Evolutionary conservation across 2,797 vertebrate species (phyloP).

Genomic region (Pseudochaenichthys georgianus): DNA sequence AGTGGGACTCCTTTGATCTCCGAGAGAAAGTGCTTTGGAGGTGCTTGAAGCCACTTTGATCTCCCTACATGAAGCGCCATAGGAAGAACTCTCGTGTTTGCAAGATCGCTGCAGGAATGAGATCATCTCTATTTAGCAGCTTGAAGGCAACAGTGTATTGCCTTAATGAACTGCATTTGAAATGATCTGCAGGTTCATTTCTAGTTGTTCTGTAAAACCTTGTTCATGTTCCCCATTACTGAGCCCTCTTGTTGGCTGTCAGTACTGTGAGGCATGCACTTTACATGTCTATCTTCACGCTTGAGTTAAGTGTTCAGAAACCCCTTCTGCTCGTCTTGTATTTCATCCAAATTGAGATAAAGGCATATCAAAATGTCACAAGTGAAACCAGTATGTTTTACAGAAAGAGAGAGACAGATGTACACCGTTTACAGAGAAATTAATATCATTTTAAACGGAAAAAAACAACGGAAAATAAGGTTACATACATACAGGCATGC

Average conservation of each 20-base stretch:
- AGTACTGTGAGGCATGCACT: background rate
- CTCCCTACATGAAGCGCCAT: constrained; percentile 14
- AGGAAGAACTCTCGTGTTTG: constrained; percentile 17
- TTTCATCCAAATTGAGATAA: background rate
- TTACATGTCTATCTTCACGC: background rate
- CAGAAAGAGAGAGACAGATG: no score
- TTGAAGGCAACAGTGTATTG: constrained; percentile 6
- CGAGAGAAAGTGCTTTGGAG: constrained; percentile 33
- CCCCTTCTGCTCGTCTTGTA: background rate
- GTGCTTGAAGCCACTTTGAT: constrained; percentile 58
- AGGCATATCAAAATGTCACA: no score
- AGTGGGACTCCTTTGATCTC: constrained; percentile 60
- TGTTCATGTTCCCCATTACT: background rate
- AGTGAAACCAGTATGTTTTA: background rate
- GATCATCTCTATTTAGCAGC: constrained; percentile 32
- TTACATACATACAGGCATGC: no score
- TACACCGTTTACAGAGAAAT: no score
- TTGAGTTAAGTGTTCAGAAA: background rate
- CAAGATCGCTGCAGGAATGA: constrained; percentile 32
- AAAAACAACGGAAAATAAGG: no score
- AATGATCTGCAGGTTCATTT: constrained; percentile 5
- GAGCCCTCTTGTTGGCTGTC: background rate
- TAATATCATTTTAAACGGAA: no score
- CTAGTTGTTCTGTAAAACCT: background rate
- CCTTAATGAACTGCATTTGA: constrained; percentile 37